Evolutionary conservation across 1,140 invertebrate genomes (phyloP).

Genomic region (Papilio aristodemus): DNA sequence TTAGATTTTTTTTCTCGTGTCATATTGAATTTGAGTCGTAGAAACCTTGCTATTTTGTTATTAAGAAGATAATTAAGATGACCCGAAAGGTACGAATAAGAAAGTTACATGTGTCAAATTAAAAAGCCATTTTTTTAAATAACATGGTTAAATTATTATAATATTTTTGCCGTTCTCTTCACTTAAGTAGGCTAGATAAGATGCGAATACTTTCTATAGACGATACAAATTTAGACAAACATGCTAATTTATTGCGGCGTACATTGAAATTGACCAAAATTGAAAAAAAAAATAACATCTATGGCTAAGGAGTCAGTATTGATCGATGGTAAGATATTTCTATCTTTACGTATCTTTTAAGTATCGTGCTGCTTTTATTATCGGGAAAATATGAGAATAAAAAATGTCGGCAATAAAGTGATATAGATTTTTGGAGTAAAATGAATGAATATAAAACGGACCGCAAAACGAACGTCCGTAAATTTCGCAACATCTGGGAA

Average conservation of each 20-base stretch:
- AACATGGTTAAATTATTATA: background rate
- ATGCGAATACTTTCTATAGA: background rate
- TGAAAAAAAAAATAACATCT: background rate
- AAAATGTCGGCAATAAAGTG: too few relatives aligned
- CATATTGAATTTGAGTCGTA: too few relatives aligned
- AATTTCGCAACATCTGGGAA: constrained; percentile 47
- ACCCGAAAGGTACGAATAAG: background rate
- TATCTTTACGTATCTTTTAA: too few relatives aligned
- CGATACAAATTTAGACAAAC: background rate
- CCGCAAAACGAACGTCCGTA: constrained; percentile 15
- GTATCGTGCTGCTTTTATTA: too few relatives aligned
- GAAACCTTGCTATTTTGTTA: too few relatives aligned
- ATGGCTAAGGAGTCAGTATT: background rate
- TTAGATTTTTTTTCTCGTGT: too few relatives aligned
- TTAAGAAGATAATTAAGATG: too few relatives aligned
- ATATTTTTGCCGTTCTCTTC: background rate
- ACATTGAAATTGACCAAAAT: background rate
- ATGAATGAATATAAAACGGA: background rate
- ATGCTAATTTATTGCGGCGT: constrained; percentile 14
- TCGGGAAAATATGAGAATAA: too few relatives aligned
- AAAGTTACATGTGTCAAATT: background rate
- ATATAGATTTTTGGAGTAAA: too few relatives aligned
- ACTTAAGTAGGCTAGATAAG: constrained; percentile 10
- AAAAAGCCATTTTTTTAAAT: background rate
- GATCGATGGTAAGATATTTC: background rate